These are phyloP conservation scores for Phrynosoma platyrhinos DNA, from an alignment of 2,113 vertebrate genomes.

Conservation along the genomic window DNA sequence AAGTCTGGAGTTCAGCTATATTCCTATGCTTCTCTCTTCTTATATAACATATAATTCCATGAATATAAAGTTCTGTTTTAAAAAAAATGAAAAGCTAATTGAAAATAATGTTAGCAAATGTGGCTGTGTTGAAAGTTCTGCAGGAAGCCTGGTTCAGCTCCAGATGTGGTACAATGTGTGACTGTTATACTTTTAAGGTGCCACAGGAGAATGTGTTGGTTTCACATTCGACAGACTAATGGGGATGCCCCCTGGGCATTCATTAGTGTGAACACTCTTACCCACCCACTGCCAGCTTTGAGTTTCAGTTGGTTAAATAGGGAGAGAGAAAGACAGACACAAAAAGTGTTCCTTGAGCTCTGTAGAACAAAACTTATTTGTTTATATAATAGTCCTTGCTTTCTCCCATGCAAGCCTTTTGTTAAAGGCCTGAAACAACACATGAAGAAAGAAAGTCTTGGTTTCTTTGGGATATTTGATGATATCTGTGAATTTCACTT, in stretches of 20 bases:
- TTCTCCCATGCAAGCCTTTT: not conserved
- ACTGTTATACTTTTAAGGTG: not conserved
- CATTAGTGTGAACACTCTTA: not conserved
- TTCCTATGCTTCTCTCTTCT: constrained; percentile 2
- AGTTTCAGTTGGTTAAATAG: not conserved
- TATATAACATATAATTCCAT: not conserved
- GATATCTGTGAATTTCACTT: not conserved
- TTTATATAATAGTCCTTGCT: not conserved
- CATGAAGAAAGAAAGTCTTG: not conserved
- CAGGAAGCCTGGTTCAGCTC: constrained; percentile 2
- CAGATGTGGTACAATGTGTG: not conserved
- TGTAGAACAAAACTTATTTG: not conserved
- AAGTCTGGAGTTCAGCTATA: constrained; percentile 25
- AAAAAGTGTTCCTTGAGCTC: not conserved
- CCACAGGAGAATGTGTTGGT: not conserved
- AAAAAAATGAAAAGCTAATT: not conserved
- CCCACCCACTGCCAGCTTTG: not conserved
- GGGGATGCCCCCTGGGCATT: not conserved
- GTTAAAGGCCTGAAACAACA: not conserved
- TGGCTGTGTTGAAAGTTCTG: rapidly evolving
- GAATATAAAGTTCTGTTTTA: not conserved
- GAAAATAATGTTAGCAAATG: not conserved
- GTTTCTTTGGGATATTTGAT: not conserved
- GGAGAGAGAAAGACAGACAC: not conserved
- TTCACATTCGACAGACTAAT: not conserved